These are phyloP conservation scores for Aegotheles bennettii DNA, from an alignment of 2,113 vertebrate species.

Conservation along the genomic window DNA sequence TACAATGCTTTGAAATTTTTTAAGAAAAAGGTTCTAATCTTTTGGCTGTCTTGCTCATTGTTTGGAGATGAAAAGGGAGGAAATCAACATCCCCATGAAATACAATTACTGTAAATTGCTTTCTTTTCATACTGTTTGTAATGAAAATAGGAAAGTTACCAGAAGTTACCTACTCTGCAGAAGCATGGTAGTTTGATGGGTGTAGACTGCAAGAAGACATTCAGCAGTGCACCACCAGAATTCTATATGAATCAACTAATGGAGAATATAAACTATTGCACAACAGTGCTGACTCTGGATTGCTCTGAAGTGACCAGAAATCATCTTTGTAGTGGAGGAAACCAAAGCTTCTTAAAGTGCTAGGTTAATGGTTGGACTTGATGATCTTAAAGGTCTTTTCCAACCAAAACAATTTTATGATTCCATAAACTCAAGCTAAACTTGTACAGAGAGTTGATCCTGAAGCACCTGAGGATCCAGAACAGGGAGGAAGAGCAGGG, in stretches of 20 bases:
- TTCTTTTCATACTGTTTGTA: not conserved
- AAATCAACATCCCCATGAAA: slow-evolving; percentile 58
- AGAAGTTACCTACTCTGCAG: not conserved
- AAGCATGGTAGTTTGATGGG: not conserved
- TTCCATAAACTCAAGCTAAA: not conserved
- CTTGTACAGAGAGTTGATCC: not conserved
- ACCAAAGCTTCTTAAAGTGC: not conserved
- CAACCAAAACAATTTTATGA: too few species aligned
- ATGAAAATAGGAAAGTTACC: slow-evolving; percentile 25
- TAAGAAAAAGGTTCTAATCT: slow-evolving; percentile 64
- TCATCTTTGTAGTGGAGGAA: not conserved
- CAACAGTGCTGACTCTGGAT: not conserved
- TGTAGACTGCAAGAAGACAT: not conserved
- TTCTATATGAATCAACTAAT: not conserved
- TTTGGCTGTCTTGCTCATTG: slow-evolving; percentile 66
- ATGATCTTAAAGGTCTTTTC: too few species aligned
- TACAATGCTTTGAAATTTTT: slow-evolving; percentile 62
- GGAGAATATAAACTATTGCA: not conserved
- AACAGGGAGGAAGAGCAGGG: not conserved
- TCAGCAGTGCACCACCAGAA: not conserved
- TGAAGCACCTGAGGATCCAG: not conserved
- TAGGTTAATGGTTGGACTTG: too few species aligned
- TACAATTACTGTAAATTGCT: slow-evolving; percentile 38
- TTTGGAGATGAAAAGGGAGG: slow-evolving; percentile 74
- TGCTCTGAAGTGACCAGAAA: not conserved